Evolutionary conservation across 2,888 invertebrate genomes (phyloP).

Genomic region (Caradrina kadenii): DNA sequence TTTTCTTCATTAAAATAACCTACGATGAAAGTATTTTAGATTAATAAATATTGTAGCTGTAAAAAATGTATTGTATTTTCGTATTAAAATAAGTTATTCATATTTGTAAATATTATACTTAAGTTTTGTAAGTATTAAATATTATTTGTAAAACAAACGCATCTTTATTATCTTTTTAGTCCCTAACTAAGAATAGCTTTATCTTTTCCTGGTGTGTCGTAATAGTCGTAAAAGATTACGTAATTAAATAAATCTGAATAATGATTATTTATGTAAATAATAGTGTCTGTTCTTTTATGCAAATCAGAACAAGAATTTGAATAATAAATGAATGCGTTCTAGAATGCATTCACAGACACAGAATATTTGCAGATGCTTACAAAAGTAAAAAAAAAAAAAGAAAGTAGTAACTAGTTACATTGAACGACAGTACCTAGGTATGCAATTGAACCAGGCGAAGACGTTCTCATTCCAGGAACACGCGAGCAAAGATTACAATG

Average conservation of each 20-base stretch:
- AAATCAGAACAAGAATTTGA: background rate
- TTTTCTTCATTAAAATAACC: constrained; percentile 14
- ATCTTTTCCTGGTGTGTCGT: constrained; percentile 19
- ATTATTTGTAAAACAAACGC: constrained; percentile 22
- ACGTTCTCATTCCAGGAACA: too few relatives aligned
- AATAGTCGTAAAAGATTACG: constrained; percentile 12
- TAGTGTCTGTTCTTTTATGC: constrained; percentile 13
- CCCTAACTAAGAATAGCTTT: background rate
- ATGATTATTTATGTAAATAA: constrained; percentile 15
- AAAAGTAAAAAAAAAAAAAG: too few relatives aligned
- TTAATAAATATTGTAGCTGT: constrained; percentile 41
- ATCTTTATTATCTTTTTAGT: constrained; percentile 27
- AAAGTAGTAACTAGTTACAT: too few relatives aligned
- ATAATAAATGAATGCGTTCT: background rate
- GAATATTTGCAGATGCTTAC: too few relatives aligned
- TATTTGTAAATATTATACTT: constrained; percentile 59
- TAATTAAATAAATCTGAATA: constrained; percentile 8
- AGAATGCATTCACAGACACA: background rate
- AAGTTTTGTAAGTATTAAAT: constrained; percentile 54
- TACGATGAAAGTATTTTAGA: constrained; percentile 48
- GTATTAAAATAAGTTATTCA: constrained; percentile 46
- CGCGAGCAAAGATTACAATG: too few relatives aligned
- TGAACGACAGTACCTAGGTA: too few relatives aligned
- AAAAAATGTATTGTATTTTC: constrained; percentile 43
- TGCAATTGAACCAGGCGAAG: too few relatives aligned